These are phyloP conservation scores for Dinocampus coccinellae DNA, from an alignment of 2,888 invertebrate species.

Conservation along the genomic window DNA sequence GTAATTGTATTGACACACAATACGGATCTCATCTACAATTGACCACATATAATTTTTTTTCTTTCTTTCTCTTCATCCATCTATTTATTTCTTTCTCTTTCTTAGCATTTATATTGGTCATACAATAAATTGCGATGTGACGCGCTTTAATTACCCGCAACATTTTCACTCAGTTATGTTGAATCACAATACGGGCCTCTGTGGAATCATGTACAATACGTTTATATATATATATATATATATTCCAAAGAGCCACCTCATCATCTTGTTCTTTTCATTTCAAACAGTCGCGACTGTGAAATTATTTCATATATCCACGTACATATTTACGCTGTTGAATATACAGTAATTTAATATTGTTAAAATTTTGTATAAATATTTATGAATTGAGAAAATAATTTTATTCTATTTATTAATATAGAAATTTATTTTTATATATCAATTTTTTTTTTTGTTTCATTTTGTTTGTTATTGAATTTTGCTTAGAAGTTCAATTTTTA, in stretches of 20 bases:
- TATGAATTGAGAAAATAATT: too few relatives aligned
- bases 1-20: not conserved
- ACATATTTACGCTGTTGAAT: not conserved
- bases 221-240: too few relatives aligned
- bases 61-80: not conserved
- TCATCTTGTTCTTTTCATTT: constrained; percentile 22
- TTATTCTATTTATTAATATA: not conserved
- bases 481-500: too few relatives aligned
- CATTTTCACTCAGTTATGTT: constrained; percentile 33
- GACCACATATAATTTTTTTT: constrained; percentile 9
- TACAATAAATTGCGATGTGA: constrained; percentile 34
- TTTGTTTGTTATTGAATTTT: too few relatives aligned
- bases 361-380: too few relatives aligned
- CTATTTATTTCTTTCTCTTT: not conserved
- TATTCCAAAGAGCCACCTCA: constrained; percentile 2
- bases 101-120: constrained; percentile 8
- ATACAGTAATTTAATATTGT: too few relatives aligned
- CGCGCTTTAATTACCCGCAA: constrained; percentile 32
- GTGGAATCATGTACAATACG: constrained; percentile 1
- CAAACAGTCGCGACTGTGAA: constrained; percentile 1
- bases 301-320: not conserved
- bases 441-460: too few relatives aligned
- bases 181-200: constrained; percentile 26
- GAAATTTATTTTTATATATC: too few relatives aligned
- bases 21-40: constrained; percentile 27